phyloP scores from a whole-genome alignment of 2,888 invertebrate genomes.

The Tolmerus cingulatus region DNA sequence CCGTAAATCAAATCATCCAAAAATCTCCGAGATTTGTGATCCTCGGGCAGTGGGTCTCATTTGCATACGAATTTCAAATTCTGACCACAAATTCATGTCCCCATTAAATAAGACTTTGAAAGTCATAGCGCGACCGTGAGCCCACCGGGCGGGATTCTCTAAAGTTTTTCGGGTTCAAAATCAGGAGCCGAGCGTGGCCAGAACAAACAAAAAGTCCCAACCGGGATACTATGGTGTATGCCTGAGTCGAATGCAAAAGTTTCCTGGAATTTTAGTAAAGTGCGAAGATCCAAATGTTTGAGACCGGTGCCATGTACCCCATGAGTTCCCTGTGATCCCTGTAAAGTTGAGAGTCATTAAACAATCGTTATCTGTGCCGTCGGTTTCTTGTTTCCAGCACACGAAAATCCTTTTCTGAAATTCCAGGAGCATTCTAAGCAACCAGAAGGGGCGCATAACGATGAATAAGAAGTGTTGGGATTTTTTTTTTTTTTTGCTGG shows the following conservation, averaged over 20 bases:
- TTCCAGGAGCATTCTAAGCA: constrained; percentile 11
- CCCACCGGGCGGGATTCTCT: background rate
- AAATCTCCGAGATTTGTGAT: constrained; percentile 14
- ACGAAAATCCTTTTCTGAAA: background rate
- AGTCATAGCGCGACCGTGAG: background rate
- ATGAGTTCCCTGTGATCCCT: background rate
- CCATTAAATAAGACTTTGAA: constrained; percentile 36
- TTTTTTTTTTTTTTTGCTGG: background rate
- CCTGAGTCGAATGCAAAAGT: constrained; percentile 36
- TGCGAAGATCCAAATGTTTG: constrained; percentile 6
- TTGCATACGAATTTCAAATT: constrained; percentile 38
- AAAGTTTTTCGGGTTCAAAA: constrained; percentile 23
- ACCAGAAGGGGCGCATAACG: background rate
- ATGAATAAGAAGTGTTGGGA: background rate
- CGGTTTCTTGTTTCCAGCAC: constrained; percentile 6
- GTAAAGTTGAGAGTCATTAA: constrained; percentile 43
- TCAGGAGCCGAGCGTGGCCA: background rate
- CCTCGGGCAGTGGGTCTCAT: background rate
- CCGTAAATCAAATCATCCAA: constrained; percentile 29
- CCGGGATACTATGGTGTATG: background rate
- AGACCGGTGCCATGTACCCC: background rate
- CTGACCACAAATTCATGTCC: constrained; percentile 38
- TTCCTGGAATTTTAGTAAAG: constrained; percentile 8
- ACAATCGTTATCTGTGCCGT: constrained; percentile 35
- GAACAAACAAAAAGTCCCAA: constrained; percentile 4